Base-by-base conservation (phyloP, 2,113 vertebrate genomes). In the Oenanthe oenanthe region DNA sequence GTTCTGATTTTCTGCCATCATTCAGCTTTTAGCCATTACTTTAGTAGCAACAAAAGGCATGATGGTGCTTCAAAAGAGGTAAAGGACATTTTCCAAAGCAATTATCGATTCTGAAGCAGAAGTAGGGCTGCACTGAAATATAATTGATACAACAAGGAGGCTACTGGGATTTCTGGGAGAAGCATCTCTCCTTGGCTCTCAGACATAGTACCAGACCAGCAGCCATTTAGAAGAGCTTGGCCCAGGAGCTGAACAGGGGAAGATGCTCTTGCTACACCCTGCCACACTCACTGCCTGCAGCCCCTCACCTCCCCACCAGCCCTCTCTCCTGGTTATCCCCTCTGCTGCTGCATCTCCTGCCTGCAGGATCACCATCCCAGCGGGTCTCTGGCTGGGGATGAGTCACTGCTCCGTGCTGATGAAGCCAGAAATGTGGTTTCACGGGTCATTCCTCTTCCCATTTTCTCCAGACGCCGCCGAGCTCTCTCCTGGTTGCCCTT, bases 401-500 rank as follows among this genome's bases (percentile, higher is more conserved):
- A 54, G 54, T 74, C 91, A 53, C 67, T 0, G 4, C 61, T 85
- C 56, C 13, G 15, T 12, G 62, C 7, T 29, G 38, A 13, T 42
- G 60, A 67, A 81, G 54, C 29, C 43, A 74, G 48, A 15, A 22
- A 70, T 51, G 66, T 48, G 28, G 24, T 47, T 82, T 68, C 77
- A 62, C 2, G 3, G 66, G 66, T 56, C 16, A 2, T 47, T 90
- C 54, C 43, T 86, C 77, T 65, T 86, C 45, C 70, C 24, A 1
- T 73, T 73, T 92, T 32, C 84, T 81, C 42, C 57, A 62, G 62
- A 10, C 12, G 0, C 7, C 0, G 4, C 7, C 0, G 4, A 54
- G 47, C 58, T 60, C 7, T 68, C 62, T 89, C 68, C 84, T 79
- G 4, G 0, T 14, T 60, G 76, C 43, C 87, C 72, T 72, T 82